phyloP scores from a whole-genome alignment of 2,797 vertebrate genomes.

The Cossypha caffra region DNA sequence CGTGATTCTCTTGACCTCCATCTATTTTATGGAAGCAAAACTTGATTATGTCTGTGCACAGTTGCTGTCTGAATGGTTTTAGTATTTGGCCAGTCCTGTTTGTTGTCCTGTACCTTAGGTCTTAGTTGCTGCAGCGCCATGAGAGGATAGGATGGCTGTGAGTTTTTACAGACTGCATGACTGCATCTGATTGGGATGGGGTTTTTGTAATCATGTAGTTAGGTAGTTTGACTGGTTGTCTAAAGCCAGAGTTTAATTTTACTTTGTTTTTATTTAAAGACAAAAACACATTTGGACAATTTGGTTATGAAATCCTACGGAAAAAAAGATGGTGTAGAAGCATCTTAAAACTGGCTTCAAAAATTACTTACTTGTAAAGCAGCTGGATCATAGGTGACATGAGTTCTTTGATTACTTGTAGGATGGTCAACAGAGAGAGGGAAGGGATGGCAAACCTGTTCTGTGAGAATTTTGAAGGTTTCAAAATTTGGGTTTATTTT shows the following conservation, averaged over 20 bases:
- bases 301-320: background rate
- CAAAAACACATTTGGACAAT: rapidly evolving
- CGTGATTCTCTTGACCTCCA: background rate
- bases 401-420: rapidly evolving
- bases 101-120: background rate
- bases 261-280: background rate
- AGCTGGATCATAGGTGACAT: rapidly evolving
- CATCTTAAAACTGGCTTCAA: background rate
- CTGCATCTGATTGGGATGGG: rapidly evolving
- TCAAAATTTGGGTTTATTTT: background rate
- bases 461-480: background rate
- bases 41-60: background rate
- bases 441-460: background rate
- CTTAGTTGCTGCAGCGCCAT: background rate
- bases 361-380: background rate
- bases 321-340: background rate
- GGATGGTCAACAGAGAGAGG: background rate
- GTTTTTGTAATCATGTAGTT: background rate
- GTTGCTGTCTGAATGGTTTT: background rate
- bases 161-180: rapidly evolving
- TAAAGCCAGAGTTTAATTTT: background rate
- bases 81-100: background rate
- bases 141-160: background rate
- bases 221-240: background rate
- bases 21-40: background rate